A percentile compares a stretch with the other conserved stretches of the same genome.
phyloP scores from a whole-genome alignment of 92 coral and sea anemone genomes.

The Phenganax marumi region DNA sequence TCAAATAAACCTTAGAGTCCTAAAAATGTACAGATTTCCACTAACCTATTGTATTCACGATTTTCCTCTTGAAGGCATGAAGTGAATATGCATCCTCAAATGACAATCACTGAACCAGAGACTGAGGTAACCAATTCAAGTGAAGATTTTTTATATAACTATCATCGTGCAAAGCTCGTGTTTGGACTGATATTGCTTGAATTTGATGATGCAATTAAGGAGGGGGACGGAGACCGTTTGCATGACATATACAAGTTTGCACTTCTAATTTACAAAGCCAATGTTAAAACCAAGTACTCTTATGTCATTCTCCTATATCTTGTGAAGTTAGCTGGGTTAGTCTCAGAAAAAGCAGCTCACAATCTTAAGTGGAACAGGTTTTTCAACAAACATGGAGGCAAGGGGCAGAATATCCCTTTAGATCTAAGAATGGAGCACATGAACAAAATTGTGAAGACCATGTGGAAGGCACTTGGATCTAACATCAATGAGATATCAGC shows the following conservation, averaged over 20 bases:
- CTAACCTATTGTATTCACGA: background rate
- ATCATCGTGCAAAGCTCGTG: constrained; percentile 62
- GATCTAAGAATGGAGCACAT: constrained; percentile 68
- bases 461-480: constrained; percentile 65
- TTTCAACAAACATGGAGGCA: constrained; percentile 65
- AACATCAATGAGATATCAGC: constrained; percentile 59
- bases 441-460: constrained; percentile 57
- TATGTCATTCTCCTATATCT: constrained; percentile 67
- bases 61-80: constrained; percentile 32
- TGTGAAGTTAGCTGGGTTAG: constrained; percentile 50
- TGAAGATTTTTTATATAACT: constrained; percentile 58
- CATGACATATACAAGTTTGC: constrained; percentile 57
- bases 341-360: constrained; percentile 52
- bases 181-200: constrained; percentile 61
- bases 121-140: constrained; percentile 14
- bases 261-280: constrained; percentile 53
- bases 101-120: constrained; percentile 23
- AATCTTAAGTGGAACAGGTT: constrained; percentile 64
- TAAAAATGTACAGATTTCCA: background rate
- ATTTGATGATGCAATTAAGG: constrained; percentile 60
- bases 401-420: constrained; percentile 51
- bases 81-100: constrained; percentile 40
- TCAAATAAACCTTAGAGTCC: no score
- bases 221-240: constrained; percentile 65
- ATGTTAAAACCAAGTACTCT: constrained; percentile 63